Evolutionary conservation across 1,140 invertebrate genomes (phyloP).

Genomic region (Hesperophylax magnus): DNA sequence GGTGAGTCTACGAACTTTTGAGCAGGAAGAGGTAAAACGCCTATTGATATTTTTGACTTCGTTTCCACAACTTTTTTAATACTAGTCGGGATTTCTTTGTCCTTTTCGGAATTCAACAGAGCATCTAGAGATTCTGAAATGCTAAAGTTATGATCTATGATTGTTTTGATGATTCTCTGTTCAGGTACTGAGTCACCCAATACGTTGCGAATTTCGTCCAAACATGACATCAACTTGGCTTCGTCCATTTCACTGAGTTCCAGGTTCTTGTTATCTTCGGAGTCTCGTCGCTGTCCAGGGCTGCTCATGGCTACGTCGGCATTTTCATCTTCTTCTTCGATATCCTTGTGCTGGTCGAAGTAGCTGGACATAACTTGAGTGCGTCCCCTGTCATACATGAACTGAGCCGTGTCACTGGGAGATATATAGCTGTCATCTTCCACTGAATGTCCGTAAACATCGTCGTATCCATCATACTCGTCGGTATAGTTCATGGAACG

Average conservation of each 20-base stretch:
- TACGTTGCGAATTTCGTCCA: constrained; percentile 86
- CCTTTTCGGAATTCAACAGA: constrained; percentile 73
- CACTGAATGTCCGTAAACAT: constrained; percentile 93
- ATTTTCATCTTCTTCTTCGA: constrained; percentile 80
- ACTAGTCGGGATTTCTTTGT: constrained; percentile 60
- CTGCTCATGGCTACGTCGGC: constrained; percentile 64
- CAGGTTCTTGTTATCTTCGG: constrained; percentile 67
- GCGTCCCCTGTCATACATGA: constrained; percentile 86
- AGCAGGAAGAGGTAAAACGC: neutral
- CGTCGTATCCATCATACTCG: constrained; percentile 92
- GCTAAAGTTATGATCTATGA: constrained; percentile 81
- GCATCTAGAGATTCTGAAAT: constrained; percentile 79
- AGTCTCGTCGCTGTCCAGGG: constrained; percentile 62
- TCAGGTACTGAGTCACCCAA: constrained; percentile 84
- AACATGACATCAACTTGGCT: constrained; percentile 84
- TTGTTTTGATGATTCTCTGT: constrained; percentile 76
- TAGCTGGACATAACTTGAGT: constrained; percentile 81
- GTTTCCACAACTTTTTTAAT: constrained; percentile 10
- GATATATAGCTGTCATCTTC: constrained; percentile 92
- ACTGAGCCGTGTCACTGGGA: constrained; percentile 87
- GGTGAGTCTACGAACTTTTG: constrained; percentile 28
- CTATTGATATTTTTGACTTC: constrained; percentile 14
- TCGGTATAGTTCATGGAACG: constrained; percentile 83
- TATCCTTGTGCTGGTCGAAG: constrained; percentile 78
- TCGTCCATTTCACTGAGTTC: constrained; percentile 77